phyloP scores from a whole-genome alignment of 2,888 invertebrate species.

The Drosophila formosana region DNA sequence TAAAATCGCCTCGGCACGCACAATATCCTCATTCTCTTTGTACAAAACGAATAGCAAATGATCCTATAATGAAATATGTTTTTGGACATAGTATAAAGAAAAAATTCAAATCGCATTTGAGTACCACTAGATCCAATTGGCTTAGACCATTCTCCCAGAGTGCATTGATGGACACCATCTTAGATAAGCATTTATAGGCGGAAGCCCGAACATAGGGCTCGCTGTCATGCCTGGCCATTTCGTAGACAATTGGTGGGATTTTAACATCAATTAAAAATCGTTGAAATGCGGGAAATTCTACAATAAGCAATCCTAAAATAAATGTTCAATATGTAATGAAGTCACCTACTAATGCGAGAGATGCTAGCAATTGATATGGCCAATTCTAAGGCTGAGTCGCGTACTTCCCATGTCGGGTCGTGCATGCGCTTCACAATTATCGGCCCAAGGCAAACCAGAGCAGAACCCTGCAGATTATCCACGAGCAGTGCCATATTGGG shows the following conservation, averaged over 20 bases:
- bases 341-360: slow-evolving; percentile 89
- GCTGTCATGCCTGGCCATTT: slow-evolving; percentile 89
- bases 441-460: slow-evolving; percentile 88
- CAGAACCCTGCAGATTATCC: slow-evolving; percentile 88
- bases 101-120: not conserved
- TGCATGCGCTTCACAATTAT: slow-evolving; percentile 90
- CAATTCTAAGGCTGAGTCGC: slow-evolving; percentile 91
- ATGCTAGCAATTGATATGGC: slow-evolving; percentile 89
- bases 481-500: slow-evolving; percentile 91
- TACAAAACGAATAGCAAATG: slow-evolving; percentile 87
- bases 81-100: not conserved
- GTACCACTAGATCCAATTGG: slow-evolving; percentile 88
- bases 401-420: slow-evolving; percentile 91
- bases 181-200: slow-evolving; percentile 89
- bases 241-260: slow-evolving; percentile 88
- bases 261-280: slow-evolving; percentile 89
- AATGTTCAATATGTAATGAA: not conserved
- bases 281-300: slow-evolving; percentile 92
- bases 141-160: slow-evolving; percentile 89
- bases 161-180: slow-evolving; percentile 88
- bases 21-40: slow-evolving; percentile 91
- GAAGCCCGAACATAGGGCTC: slow-evolving; percentile 92
- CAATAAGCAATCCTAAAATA: not conserved
- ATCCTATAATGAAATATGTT: slow-evolving; percentile 84
- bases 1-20: slow-evolving; percentile 90